Base-by-base conservation (phyloP, 2,888 invertebrate species). In the Dolichopus griseipennis region DNA sequence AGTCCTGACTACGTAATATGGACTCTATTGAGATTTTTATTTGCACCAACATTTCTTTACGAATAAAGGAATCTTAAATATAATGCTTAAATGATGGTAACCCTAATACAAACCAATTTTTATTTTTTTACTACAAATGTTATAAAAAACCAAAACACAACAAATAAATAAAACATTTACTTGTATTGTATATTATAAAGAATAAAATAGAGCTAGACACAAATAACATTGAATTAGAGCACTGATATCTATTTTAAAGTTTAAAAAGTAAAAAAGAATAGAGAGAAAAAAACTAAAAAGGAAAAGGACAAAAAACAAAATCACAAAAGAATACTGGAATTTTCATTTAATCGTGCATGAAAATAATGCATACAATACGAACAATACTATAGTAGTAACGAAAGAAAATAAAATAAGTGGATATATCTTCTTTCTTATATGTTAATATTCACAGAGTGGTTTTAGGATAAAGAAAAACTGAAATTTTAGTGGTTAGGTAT, bases 261-360 rank as follows among this genome's bases (percentile, higher is more conserved):
- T 18, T 52, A 2, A 18, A 52, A 52, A 52, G 15, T n/a, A 52
- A 52, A 15, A 3, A 52, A 18, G 18, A 18, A 52, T 18, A 52
- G 52, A 52, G 8, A 52, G 18, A 43, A 52, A 52, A 52, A 12
- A 52, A 52, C 18, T 52, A 2, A 18, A 18, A 52, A 3, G 6
- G 4, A 52, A 15, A 6, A 18, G 52, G 52, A 37, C 8, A 37
- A 37, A 37, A 37, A 37, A 37, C 8, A 37, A 10, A 12, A 37
- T 10, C 8, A 37, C 37, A 37, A 37, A 10, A 37, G 8, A 12
- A 9, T 37, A 37, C 37, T 52, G 52, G 52, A 12, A 52, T 52
- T 52, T 52, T 52, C 18, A 52, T 52, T 52, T 18, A 52, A 52
- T 52, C 52, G 52, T 52, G 52, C 52, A 52, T 52, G 52, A 52